phyloP scores from a whole-genome alignment of 1,140 invertebrate species.

The Cydia strobilella region DNA sequence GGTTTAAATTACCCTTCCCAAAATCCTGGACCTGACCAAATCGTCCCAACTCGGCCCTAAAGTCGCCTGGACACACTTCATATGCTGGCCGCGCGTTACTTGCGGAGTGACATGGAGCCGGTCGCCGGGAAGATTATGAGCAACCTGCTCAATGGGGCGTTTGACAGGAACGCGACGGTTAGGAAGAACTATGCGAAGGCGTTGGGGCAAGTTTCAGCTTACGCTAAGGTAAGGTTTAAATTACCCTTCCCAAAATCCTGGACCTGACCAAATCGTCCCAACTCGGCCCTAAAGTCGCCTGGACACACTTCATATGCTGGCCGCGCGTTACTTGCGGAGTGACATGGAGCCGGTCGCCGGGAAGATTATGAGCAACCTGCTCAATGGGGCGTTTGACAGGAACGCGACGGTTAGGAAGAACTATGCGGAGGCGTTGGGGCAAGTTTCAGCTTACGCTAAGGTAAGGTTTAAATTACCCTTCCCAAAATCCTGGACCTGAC shows the following conservation, averaged over 20 bases:
- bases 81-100: slow-evolving; percentile 85
- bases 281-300: slow-evolving; percentile 91
- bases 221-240: slow-evolving; percentile 84
- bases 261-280: slow-evolving; percentile 91
- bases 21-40: slow-evolving; percentile 90
- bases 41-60: slow-evolving; percentile 91
- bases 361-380: no score
- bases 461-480: no score
- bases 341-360: no score
- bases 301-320: slow-evolving; percentile 90
- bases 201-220: slow-evolving; percentile 91
- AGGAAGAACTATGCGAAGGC: slow-evolving; percentile 91
- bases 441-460: no score
- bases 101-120: slow-evolving; percentile 78
- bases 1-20: slow-evolving; percentile 82
- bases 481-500: no score
- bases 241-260: slow-evolving; percentile 87
- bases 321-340: slow-evolving; percentile 83
- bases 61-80: slow-evolving; percentile 91
- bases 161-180: slow-evolving; percentile 90
- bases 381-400: no score
- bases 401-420: no score
- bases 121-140: slow-evolving; percentile 88
- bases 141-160: slow-evolving; percentile 88
- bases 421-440: no score